Evolutionary conservation across 2,888 invertebrate genomes (phyloP), one percentile per base, ranked within the genome.

Genomic region (Zele albiditarsus): DNA sequence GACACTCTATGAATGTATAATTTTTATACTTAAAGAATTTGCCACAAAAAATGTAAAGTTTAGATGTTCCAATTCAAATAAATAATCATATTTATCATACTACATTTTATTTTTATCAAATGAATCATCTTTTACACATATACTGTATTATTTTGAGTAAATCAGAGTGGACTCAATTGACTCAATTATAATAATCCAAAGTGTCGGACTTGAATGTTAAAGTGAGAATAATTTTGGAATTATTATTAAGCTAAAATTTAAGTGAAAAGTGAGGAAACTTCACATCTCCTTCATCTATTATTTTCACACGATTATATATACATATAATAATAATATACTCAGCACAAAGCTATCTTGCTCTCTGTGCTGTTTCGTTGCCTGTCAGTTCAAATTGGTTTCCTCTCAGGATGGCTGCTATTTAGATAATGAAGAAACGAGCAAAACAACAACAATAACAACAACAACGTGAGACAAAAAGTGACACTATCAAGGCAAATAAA

Each of bases 351-450:
- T n/a, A 16, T 46, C 46, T 46, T n/a, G 16, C n/a, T 14, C 3
- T 46, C n/a, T n/a, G n/a, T n/a, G 46, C 3, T 46, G 46, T 46
- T 3, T 46, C n/a, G n/a, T 3, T 46, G 46, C n/a, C n/a, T 46
- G 46, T 14, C 46, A 46, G 46, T 46, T n/a, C 46, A 46, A 46
- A 46, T 46, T 46, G 46, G 57, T 58, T 23, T 58, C 20, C 57
- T 58, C 57, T 46, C 46, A 46, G 46, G 46, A 46, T 46, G 46
- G 25, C 25, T 58, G 20, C 57, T 27, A 58, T 27, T 58, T 25
- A 58, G 57, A 58, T 58, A 58, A 27, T 58, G 57, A 25, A 58
- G 57, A 27, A 58, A 58, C 8, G 25, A 0, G 27, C 20, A 27
- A 58, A 58, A 58, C 27, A 53, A 53, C 53, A 38, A 12, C 38